Conservation (phyloP, 2,888 invertebrate species). For the Hedya salicella region DNA sequence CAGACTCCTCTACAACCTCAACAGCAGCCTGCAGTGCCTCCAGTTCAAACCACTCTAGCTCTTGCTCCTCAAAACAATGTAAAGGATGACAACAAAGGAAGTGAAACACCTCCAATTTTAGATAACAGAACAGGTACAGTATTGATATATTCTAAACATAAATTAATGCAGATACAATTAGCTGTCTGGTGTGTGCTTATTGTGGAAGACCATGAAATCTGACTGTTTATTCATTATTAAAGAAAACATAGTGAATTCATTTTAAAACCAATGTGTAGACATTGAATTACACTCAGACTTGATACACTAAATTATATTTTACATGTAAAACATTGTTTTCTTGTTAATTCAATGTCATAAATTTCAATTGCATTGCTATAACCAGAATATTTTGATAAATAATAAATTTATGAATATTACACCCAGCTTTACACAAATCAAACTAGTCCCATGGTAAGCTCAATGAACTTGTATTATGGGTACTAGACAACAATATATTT, state of each 20-base stretch:
- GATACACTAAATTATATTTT: background rate
- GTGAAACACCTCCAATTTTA: background rate
- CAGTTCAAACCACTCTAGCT: background rate
- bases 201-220: background rate
- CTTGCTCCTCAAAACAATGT: background rate
- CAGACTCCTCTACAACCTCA: slow-evolving; percentile 45
- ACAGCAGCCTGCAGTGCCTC: background rate
- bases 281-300: no score
- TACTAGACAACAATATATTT: no score
- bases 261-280: background rate
- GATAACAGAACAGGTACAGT: slow-evolving; percentile 20
- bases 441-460: no score
- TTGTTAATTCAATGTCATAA: no score
- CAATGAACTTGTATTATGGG: no score
- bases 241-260: background rate
- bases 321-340: no score
- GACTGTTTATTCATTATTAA: background rate
- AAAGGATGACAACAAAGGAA: background rate
- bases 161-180: background rate
- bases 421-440: no score
- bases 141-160: background rate
- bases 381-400: no score
- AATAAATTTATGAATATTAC: no score
- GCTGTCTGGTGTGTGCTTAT: background rate
- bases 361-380: no score